Percentiles rank a stretch among this genome's conserved stretches.
These are phyloP conservation scores for Pandion haliaetus DNA, from an alignment of 2,113 vertebrate species.

Conservation along the genomic window DNA sequence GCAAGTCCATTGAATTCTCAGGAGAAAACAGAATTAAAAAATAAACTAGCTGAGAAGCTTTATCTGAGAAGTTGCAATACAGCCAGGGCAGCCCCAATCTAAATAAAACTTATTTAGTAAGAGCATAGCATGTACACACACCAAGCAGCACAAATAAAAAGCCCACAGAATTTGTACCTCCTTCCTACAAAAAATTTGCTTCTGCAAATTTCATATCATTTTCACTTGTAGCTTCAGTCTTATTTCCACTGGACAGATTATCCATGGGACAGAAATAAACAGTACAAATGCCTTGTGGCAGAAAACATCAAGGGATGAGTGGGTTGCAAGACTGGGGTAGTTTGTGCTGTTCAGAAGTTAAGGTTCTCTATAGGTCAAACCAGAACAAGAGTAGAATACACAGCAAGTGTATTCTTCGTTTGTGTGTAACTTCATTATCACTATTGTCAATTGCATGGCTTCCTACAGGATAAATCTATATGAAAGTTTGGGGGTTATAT, in stretches of 20 bases:
- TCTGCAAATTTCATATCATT: background rate
- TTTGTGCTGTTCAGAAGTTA: background rate
- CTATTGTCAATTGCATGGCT: background rate
- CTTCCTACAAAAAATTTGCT: background rate
- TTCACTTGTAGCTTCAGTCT: background rate
- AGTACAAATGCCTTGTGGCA: background rate
- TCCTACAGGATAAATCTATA: background rate
- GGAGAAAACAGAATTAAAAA: background rate
- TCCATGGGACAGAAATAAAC: background rate
- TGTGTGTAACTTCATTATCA: background rate
- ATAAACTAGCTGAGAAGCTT: background rate
- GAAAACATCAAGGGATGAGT: background rate
- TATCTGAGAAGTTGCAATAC: background rate
- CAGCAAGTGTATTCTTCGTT: background rate
- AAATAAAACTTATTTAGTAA: background rate
- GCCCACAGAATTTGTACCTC: background rate
- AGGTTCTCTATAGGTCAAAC: background rate
- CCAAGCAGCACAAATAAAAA: background rate
- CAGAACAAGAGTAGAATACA: background rate
- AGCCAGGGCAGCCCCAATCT: background rate
- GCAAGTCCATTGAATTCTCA: background rate
- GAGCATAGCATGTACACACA: fast-evolving
- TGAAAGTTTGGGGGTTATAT: fast-evolving
- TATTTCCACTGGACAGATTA: background rate
- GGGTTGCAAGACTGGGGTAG: background rate